phyloP scores from a whole-genome alignment of 2,888 invertebrate genomes.

The Chrysotoxum bicinctum region DNA sequence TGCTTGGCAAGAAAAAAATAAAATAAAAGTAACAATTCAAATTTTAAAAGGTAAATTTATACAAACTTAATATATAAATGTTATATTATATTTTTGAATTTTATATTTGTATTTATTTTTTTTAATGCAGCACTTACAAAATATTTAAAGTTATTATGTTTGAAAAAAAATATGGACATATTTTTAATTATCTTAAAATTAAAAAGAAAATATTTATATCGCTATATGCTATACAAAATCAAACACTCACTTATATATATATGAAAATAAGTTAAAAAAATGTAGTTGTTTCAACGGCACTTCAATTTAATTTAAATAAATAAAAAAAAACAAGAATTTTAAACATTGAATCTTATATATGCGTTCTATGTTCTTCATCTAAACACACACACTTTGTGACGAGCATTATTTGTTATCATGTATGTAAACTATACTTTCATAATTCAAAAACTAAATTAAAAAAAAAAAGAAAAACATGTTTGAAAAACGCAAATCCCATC shows the following conservation, averaged over 20 bases:
- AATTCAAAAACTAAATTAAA: constrained; percentile 9
- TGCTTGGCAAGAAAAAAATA: constrained; percentile 8
- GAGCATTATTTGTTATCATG: constrained; percentile 44
- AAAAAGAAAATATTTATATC: background rate
- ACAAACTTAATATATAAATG: constrained; percentile 21
- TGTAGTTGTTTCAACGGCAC: constrained; percentile 61
- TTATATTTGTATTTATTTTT: constrained; percentile 22
- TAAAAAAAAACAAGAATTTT: background rate
- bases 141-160: constrained; percentile 20
- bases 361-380: constrained; percentile 32
- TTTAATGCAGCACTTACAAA: constrained; percentile 55
- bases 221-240: constrained; percentile 43
- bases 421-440: constrained; percentile 24
- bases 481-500: constrained; percentile 37
- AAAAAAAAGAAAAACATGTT: background rate
- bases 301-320: background rate
- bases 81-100: constrained; percentile 28
- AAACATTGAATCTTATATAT: background rate
- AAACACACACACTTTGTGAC: constrained; percentile 31
- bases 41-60: constrained; percentile 58
- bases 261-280: constrained; percentile 2
- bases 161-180: constrained; percentile 4
- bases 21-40: background rate
- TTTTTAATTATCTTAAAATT: constrained; percentile 18
- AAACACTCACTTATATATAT: background rate